A percentile compares a stretch with the other conserved stretches of the same genome.
These are phyloP conservation scores for Chloroclystis v-ata DNA, from an alignment of 2,888 invertebrate species.

Conservation along the genomic window DNA sequence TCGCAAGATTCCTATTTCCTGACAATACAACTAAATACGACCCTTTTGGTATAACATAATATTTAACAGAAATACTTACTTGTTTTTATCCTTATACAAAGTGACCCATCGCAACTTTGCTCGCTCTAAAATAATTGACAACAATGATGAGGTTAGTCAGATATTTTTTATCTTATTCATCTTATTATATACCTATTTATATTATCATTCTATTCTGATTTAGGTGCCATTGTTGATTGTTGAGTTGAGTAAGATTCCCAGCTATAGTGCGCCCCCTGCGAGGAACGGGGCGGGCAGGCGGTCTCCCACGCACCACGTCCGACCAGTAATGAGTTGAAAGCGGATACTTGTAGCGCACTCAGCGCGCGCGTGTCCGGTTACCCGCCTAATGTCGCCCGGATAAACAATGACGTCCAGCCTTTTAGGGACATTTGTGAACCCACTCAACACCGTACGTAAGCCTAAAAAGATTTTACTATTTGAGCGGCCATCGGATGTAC, in stretches of 20 bases:
- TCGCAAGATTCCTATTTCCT: too few relatives aligned
- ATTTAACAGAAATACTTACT: too few relatives aligned
- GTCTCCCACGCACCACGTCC: conserved; percentile 74
- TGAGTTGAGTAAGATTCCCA: not conserved
- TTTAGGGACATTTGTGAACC: conserved; percentile 78
- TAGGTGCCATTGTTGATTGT: too few relatives aligned
- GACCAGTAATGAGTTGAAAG: conserved; percentile 78
- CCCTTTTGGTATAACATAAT: too few relatives aligned
- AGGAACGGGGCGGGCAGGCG: conserved; percentile 33
- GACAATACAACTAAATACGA: too few relatives aligned
- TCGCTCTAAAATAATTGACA: too few relatives aligned
- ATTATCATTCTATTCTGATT: too few relatives aligned
- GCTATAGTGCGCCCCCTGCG: conserved; percentile 5
- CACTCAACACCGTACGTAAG: conserved; percentile 75
- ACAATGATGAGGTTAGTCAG: too few relatives aligned
- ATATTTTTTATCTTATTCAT: too few relatives aligned
- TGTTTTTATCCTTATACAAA: too few relatives aligned
- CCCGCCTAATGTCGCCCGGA: conserved; percentile 78
- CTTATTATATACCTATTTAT: too few relatives aligned
- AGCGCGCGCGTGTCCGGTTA: conserved; percentile 77
- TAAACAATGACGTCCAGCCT: conserved; percentile 79
- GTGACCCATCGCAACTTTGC: too few relatives aligned
- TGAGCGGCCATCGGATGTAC: conserved; percentile 58
- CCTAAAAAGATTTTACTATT: conserved; percentile 77
- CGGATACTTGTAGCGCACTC: conserved; percentile 79